Conservation (phyloP, 2,888 invertebrate genomes). For the Melanostoma mellinum region DNA sequence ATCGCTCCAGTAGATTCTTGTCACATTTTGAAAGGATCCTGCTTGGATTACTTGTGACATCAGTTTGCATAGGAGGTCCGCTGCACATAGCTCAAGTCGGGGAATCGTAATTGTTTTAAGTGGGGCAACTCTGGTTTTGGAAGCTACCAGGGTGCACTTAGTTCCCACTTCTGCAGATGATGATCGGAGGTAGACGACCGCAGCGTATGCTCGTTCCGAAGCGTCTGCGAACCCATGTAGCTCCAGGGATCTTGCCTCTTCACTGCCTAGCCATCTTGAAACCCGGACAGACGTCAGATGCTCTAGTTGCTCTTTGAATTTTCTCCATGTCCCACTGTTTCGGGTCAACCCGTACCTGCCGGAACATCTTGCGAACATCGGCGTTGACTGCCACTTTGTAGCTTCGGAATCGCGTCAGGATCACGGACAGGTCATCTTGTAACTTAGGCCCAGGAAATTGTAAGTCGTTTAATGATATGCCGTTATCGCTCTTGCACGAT, state of each 20-base stretch:
- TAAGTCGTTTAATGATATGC: slow-evolving; percentile 6
- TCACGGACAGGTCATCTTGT: neutral
- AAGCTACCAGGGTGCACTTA: no score
- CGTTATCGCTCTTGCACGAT: neutral
- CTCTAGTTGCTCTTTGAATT: no score
- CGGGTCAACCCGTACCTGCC: neutral
- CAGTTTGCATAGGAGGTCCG: slow-evolving; percentile 18
- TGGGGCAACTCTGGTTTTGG: slow-evolving; percentile 16
- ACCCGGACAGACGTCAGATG: no score
- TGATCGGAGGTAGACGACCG: no score
- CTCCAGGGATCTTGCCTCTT: neutral
- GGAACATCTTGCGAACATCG: slow-evolving; percentile 13
- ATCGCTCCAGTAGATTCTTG: neutral
- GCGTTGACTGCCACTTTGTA: slow-evolving; percentile 23
- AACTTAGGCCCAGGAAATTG: neutral
- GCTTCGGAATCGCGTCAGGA: slow-evolving; percentile 4
- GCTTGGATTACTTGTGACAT: slow-evolving; percentile 16
- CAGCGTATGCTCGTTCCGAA: neutral
- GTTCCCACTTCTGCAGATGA: no score
- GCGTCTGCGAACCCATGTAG: slow-evolving; percentile 19
- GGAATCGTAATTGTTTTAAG: slow-evolving; percentile 20
- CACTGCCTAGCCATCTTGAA: neutral
- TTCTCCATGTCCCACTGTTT: no score
- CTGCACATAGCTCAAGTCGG: slow-evolving; percentile 19
- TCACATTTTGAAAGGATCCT: slow-evolving; percentile 1